A percentile compares a stretch with the other conserved stretches of the same genome.
Evolutionary conservation across 2,113 vertebrate species (phyloP).

Genomic region (Spermophilus dauricus): DNA sequence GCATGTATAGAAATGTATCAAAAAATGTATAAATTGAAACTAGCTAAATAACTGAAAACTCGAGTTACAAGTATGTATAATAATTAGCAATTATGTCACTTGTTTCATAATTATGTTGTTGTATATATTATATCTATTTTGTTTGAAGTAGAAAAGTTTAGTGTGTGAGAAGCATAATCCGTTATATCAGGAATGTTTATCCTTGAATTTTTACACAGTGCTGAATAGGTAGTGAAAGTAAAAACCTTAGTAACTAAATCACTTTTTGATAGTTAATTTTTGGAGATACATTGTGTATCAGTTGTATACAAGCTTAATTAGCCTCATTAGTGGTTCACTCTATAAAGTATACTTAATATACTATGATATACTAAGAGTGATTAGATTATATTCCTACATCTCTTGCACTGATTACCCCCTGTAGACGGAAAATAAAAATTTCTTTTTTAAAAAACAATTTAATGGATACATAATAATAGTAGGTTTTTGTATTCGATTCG

Average conservation of each 20-base stretch:
- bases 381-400: neutral
- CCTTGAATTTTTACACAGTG: neutral
- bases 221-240: neutral
- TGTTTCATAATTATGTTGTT: constrained; percentile 25
- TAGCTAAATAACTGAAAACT: constrained; percentile 39
- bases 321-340: neutral
- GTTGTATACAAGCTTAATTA: neutral
- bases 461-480: too few relatives aligned
- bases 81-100: neutral
- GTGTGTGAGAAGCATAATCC: neutral
- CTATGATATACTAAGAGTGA: neutral
- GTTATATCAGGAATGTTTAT: neutral
- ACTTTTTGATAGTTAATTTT: constrained; percentile 39
- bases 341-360: neutral
- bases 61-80: constrained; percentile 23
- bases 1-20: constrained; percentile 13
- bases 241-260: constrained; percentile 22
- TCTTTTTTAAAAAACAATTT: neutral
- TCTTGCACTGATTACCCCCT: neutral
- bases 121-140: constrained; percentile 38
- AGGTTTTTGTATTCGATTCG: too few relatives aligned
- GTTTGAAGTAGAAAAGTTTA: constrained; percentile 29
- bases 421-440: constrained; percentile 6
- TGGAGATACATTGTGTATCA: neutral
- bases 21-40: constrained; percentile 28